These are phyloP conservation scores for Luffia ferchaultella DNA, from an alignment of 2,888 invertebrate genomes.

Conservation along the genomic window DNA sequence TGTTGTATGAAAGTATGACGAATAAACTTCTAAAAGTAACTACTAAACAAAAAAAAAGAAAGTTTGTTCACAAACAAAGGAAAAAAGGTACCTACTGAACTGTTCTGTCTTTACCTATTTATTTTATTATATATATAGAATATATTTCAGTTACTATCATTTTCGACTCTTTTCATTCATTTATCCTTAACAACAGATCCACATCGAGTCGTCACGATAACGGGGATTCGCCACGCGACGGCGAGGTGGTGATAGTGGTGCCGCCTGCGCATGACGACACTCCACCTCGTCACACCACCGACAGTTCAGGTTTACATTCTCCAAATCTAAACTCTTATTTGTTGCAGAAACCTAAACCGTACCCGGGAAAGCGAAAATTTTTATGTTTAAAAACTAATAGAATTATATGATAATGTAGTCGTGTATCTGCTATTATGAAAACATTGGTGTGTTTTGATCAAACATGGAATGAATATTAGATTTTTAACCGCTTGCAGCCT, in stretches of 20 bases:
- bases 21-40: too few species aligned
- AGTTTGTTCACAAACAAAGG: too few species aligned
- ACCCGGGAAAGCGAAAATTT: neutral
- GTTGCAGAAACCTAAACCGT: neutral
- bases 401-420: neutral
- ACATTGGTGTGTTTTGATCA: neutral
- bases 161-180: neutral
- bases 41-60: too few species aligned
- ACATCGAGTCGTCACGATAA: constrained; percentile 40
- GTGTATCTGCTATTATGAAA: neutral
- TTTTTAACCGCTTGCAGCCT: constrained; percentile 64
- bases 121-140: too few species aligned
- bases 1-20: too few species aligned
- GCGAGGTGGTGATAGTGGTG: constrained; percentile 56
- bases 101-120: too few species aligned
- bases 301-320: constrained; percentile 65
- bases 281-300: constrained; percentile 64
- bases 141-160: too few species aligned
- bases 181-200: constrained; percentile 36
- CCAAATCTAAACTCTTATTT: neutral
- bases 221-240: constrained; percentile 44
- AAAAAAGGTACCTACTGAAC: too few species aligned
- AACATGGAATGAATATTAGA: neutral
- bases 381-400: neutral
- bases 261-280: constrained; percentile 57